Conservation (phyloP, 2,888 invertebrate genomes). For the Hemistola chrysoprasaria region DNA sequence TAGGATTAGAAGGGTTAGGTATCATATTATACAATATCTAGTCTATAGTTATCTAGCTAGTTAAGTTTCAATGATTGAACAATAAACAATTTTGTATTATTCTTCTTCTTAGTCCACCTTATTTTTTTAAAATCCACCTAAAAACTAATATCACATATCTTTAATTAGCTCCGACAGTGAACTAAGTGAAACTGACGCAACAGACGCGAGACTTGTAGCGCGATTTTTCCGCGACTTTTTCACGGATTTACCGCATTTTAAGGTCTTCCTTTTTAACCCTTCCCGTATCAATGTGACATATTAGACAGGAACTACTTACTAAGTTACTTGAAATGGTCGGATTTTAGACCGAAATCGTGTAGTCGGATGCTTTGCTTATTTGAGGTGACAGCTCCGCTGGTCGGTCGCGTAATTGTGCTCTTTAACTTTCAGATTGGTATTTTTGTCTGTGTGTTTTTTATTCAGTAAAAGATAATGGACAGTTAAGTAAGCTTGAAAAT, state of each 20-base stretch:
- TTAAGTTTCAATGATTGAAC: no score
- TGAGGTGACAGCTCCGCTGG: conserved; percentile 7
- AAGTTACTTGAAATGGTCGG: conserved; percentile 31
- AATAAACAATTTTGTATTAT: no score
- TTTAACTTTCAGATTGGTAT: conserved; percentile 6
- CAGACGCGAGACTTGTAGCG: conserved; percentile 1
- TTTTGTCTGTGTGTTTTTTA: background rate
- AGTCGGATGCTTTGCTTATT: conserved; percentile 10
- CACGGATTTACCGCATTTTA: conserved; percentile 6
- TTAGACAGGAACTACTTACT: conserved; percentile 48
- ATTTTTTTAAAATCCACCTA: no score
- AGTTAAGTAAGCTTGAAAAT: no score
- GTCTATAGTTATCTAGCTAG: no score
- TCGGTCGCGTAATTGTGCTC: conserved; percentile 6
- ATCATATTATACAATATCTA: no score
- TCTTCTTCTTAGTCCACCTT: no score
- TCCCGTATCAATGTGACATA: conserved; percentile 43
- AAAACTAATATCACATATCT: no score
- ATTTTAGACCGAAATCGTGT: conserved; percentile 12
- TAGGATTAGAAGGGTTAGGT: no score
- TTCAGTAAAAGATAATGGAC: no score
- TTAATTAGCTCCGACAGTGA: no score
- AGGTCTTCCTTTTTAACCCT: conserved; percentile 34
- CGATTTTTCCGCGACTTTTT: background rate
- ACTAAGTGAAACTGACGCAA: conserved; percentile 6